Conservation (phyloP, 2,113 vertebrate species). For the Desmodus rotundus region DNA sequence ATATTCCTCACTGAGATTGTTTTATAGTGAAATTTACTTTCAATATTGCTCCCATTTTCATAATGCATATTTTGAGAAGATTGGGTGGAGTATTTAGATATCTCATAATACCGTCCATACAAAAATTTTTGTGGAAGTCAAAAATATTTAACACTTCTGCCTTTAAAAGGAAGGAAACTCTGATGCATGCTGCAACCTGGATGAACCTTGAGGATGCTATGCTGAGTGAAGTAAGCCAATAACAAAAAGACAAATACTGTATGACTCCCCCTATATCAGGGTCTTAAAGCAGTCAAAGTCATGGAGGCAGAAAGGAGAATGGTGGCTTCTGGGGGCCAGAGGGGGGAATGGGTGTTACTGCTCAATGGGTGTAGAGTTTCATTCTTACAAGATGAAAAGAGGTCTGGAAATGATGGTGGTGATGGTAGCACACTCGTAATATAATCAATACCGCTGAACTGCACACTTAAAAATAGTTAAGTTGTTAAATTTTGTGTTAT, state of each 20-base stretch:
- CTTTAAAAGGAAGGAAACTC: slow-evolving; percentile 14
- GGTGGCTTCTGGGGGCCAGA: background rate
- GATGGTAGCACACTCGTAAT: background rate
- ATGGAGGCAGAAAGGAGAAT: background rate
- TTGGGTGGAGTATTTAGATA: background rate
- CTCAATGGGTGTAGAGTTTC: background rate
- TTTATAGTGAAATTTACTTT: slow-evolving; percentile 14
- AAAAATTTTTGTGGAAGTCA: background rate
- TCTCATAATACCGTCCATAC: background rate
- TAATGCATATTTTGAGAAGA: background rate
- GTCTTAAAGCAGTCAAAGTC: background rate
- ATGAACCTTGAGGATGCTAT: background rate
- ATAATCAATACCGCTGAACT: background rate
- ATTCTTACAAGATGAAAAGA: background rate
- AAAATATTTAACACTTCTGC: background rate
- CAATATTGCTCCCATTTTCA: background rate
- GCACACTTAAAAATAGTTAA: background rate
- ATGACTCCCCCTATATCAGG: background rate
- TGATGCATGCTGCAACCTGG: background rate
- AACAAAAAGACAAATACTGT: background rate
- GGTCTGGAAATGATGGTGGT: background rate
- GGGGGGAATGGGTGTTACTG: background rate
- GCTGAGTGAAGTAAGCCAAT: slow-evolving; percentile 4
- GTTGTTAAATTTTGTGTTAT: background rate
- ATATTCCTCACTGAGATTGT: background rate